phyloP scores from a whole-genome alignment of 2,888 invertebrate genomes.

The Balanococcus diminutus region DNA sequence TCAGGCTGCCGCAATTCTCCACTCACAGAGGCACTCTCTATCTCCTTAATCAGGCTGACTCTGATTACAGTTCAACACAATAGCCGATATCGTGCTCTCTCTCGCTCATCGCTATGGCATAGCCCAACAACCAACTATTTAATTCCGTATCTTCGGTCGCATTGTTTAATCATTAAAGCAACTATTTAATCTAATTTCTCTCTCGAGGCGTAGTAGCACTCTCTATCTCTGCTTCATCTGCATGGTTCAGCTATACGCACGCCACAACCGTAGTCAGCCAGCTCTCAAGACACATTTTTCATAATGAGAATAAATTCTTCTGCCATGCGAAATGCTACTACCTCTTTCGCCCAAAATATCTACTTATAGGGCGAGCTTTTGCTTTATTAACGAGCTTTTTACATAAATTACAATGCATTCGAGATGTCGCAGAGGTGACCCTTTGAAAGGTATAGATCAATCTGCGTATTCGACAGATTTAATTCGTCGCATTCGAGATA shows the following conservation, averaged over 20 bases:
- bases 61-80: slow-evolving; percentile 7
- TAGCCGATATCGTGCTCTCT: background rate
- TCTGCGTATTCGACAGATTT: too few species aligned
- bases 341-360: too few species aligned
- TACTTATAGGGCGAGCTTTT: too few species aligned
- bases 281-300: background rate
- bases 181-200: slow-evolving; percentile 20
- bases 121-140: slow-evolving; percentile 3
- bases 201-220: background rate
- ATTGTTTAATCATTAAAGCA: slow-evolving; percentile 17
- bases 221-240: too few species aligned
- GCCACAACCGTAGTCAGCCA: background rate
- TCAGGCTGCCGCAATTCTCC: background rate
- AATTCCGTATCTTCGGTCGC: slow-evolving; percentile 22
- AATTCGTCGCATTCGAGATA: too few species aligned
- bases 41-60: slow-evolving; percentile 11
- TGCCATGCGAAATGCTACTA: too few species aligned
- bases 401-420: too few species aligned
- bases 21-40: background rate
- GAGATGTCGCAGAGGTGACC: too few species aligned
- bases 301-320: background rate
- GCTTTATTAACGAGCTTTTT: too few species aligned
- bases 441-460: too few species aligned
- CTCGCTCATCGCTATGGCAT: background rate
- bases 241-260: background rate